Evolutionary conservation across 1,140 invertebrate genomes (phyloP), one percentile per base, ranked within the genome.

Genomic region (Bombus waltoni): DNA sequence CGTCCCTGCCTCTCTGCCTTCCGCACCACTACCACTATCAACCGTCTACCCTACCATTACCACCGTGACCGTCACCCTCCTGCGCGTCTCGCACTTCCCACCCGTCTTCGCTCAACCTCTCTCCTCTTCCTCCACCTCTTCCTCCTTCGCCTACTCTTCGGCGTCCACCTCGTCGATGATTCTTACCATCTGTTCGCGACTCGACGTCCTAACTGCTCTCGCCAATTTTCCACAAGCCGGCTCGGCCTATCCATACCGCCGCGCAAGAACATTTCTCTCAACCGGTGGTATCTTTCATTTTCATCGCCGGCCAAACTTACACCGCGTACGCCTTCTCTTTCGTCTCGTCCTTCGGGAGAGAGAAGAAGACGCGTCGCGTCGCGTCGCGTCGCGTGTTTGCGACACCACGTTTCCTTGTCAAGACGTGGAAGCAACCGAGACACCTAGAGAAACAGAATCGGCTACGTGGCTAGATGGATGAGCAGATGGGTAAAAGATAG

Each of bases 1-100:
- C 84, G 66, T 83, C 82, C 89, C 87, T 83, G 83, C 78, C 83
- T 86, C 87, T 83, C 76, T 79, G 79, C 87, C 83, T 85, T 79
- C 65, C 62, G 80, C 77, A 70, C 84, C 85, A 83, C 77, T 81
- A 88, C 88, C 87, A 85, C 83, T 59, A 80, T 85, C 83, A 65
- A 85, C 35, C 78, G 79, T 38, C 87, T 71, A 85, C 87, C 78
- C 87, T 88, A 76, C 87, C 79, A 86, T 81, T 81, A 83, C 66
- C 57, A 81, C 87, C 75, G 62, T 80, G 85, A 88, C 87, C 77
- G 65, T 73, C 71, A 85, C 76, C 81, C 71, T 80, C 83, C 65
- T 79, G 76, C 83, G 53, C 78, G 40, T 74, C 77, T 68, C 68
- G 59, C 68, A 11, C 70, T 77, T 71, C 72, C 70, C 80, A 42